Conservation (phyloP, 2,797 vertebrate genomes). For the Eulemur albifrons region DNA sequence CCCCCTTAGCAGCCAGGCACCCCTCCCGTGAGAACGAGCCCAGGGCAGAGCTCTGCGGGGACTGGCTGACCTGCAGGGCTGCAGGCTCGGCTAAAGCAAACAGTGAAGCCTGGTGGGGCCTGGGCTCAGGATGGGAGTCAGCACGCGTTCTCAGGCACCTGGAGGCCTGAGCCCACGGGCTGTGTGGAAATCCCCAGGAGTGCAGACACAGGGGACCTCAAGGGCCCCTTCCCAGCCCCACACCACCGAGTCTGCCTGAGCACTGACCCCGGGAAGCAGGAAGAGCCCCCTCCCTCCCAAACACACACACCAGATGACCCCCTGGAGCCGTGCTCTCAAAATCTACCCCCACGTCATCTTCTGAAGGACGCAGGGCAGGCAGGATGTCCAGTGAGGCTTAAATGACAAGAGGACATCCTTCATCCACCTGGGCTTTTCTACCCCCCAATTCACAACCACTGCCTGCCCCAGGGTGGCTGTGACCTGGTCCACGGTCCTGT, state of each 20-base stretch:
- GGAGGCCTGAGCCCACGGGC: neutral
- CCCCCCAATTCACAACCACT: neutral
- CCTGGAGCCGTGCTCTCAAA: neutral
- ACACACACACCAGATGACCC: neutral
- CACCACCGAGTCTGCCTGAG: neutral
- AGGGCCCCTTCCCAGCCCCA: neutral
- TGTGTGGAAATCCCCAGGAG: neutral
- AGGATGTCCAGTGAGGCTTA: neutral
- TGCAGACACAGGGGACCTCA: neutral
- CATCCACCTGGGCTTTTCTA: neutral
- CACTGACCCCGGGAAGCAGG: neutral
- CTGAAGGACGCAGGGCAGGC: neutral
- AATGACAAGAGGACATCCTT: neutral
- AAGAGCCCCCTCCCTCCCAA: neutral
- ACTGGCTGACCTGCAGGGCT: constrained; percentile 66
- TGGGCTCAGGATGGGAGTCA: constrained; percentile 76
- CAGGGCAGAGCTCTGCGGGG: neutral
- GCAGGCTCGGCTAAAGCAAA: constrained; percentile 59
- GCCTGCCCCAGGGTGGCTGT: neutral
- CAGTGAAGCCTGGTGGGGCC: constrained; percentile 49
- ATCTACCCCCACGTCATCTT: neutral
- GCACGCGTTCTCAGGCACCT: constrained; percentile 22
- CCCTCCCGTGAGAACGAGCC: constrained; percentile 67
- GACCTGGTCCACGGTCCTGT: neutral
- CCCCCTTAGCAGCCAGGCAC: constrained; percentile 30